phyloP scores from a whole-genome alignment of 2,113 vertebrate genomes.

The Aspiorhynchus laticeps region DNA sequence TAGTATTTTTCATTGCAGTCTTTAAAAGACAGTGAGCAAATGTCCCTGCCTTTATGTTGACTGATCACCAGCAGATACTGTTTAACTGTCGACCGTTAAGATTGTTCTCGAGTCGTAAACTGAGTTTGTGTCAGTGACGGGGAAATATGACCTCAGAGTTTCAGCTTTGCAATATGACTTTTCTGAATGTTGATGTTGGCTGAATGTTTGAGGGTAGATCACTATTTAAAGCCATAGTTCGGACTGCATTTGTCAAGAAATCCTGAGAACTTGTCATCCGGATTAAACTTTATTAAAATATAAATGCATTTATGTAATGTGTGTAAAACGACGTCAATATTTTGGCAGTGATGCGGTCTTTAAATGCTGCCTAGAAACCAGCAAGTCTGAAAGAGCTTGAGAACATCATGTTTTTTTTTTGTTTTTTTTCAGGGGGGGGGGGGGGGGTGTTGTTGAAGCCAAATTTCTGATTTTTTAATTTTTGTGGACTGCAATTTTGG shows the following conservation, averaged over 20 bases:
- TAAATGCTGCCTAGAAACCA: neutral
- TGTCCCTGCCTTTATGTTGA: neutral
- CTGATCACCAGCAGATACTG: neutral
- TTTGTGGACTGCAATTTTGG: neutral
- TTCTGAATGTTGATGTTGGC: slow-evolving; percentile 33
- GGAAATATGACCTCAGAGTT: slow-evolving; percentile 13
- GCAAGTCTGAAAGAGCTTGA: neutral
- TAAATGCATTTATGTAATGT: neutral
- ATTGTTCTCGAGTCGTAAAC: neutral
- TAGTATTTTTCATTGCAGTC: neutral
- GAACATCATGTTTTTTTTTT: neutral
- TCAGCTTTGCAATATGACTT: slow-evolving; percentile 22
- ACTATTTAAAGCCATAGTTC: slow-evolving; percentile 17
- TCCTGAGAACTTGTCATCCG: slow-evolving; percentile 9
- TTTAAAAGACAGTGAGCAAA: neutral
- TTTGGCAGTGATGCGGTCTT: neutral
- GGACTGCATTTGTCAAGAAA: neutral
- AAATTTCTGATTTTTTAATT: neutral
- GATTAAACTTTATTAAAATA: neutral
- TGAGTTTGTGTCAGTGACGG: neutral
- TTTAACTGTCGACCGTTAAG: neutral
- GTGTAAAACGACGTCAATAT: neutral
- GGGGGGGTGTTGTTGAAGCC: neutral
- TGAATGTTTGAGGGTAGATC: slow-evolving; percentile 56
- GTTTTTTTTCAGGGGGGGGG: too few species aligned